Percentiles rank a stretch among this genome's conserved stretches.
phyloP scores from a whole-genome alignment of 2,113 vertebrate genomes.

The Galbula dea region DNA sequence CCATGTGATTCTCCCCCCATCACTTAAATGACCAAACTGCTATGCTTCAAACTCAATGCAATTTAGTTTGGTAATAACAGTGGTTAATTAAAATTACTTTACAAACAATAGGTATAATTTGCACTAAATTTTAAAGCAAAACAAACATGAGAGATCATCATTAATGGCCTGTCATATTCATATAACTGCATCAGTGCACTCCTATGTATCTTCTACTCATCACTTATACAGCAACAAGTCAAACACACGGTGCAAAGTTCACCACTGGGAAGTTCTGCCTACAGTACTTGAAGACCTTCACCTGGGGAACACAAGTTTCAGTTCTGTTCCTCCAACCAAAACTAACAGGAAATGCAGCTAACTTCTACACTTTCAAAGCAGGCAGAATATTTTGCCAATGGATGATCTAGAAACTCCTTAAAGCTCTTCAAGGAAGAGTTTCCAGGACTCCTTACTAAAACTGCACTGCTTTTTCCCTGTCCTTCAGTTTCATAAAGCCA shows the following conservation, averaged over 20 bases:
- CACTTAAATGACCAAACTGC: background rate
- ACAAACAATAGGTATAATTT: background rate
- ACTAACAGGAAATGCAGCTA: background rate
- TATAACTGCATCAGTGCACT: background rate
- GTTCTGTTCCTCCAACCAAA: background rate
- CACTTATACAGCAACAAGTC: fast-evolving
- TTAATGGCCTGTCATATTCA: background rate
- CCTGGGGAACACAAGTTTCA: background rate
- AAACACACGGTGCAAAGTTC: background rate
- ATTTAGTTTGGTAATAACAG: background rate
- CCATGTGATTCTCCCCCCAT: background rate
- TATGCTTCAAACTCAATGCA: background rate
- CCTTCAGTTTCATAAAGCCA: background rate
- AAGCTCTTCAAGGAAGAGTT: background rate
- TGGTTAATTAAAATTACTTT: background rate
- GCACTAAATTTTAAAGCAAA: background rate
- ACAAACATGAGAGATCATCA: too few species aligned
- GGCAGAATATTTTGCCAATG: background rate
- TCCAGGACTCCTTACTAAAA: background rate
- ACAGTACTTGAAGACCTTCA: background rate
- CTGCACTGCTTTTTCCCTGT: background rate
- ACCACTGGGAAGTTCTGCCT: background rate
- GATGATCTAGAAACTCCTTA: background rate
- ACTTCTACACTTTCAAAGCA: background rate
- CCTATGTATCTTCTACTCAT: background rate